Base-by-base conservation (phyloP, 2,113 vertebrate species). In the Perca fluviatilis region DNA sequence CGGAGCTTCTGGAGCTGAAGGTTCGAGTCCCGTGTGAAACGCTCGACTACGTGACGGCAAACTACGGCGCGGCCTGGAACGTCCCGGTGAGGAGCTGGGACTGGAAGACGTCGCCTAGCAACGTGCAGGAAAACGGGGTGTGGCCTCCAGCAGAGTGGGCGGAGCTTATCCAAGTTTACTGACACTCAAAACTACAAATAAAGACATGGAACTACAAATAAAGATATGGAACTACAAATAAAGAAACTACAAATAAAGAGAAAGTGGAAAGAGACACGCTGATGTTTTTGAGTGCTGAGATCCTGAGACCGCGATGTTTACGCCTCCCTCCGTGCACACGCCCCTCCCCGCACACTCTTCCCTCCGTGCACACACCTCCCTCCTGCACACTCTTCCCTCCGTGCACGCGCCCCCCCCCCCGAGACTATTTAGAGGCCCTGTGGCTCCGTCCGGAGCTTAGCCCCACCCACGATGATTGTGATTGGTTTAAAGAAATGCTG, bases 101-200 rank as follows among this genome's bases (percentile, higher is more conserved):
- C 79, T 94, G 93, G 93, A 94, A 94, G 84, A 67, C 86, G 0
- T 94, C 93, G 0, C 93, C 93, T 0, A 92, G 88, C 80, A 94
- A 94, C 2, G 93, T 94, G 10, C 82, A 87, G 30, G 85, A 87
- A 33, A 93, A 94, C 0, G 93, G 93, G 68, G 63, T 68, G 82
- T 94, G 93, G 93, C 91, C 91, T 66, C 62, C 14, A 0, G 13
- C 9, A 0, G 79, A 93, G 71, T 94, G 93, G 93, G 88, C 12
- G 68, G 86, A 87, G 80, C 82, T 94, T 49, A 90, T 94, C 1
- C 92, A 93, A 58, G 93, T 94, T 16, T 90, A 89, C 54, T 94
- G 68, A 11, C 9, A 49, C 23, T 19, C 21, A 5, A 54, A 10
- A 43, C 14, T 10, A 0, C n/a, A 23, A 56, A 56, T 56, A 23